phyloP scores from a whole-genome alignment of 2,113 vertebrate species.

The Sylvicapra grimmia region DNA sequence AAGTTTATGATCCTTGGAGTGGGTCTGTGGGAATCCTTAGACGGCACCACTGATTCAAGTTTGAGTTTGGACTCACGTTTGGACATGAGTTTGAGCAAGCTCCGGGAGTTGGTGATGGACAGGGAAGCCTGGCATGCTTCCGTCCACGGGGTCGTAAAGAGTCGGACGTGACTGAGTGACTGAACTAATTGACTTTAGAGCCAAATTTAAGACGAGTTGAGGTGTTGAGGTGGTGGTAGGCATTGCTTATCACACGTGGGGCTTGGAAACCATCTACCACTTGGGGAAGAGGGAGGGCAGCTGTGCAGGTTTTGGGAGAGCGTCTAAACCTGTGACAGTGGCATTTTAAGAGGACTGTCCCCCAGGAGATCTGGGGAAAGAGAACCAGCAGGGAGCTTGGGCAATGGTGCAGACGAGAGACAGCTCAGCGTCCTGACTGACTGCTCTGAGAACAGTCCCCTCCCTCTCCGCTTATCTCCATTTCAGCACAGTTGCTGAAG shows the following conservation, averaged over 20 bases:
- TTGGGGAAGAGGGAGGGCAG: neutral
- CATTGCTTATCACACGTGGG: neutral
- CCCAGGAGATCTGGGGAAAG: neutral
- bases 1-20: neutral
- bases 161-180: neutral
- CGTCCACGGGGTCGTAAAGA: neutral
- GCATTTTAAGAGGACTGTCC: neutral
- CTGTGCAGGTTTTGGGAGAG: neutral
- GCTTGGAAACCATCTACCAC: neutral
- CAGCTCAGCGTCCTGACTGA: neutral
- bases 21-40: neutral
- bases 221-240: neutral
- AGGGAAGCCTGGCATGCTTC: neutral
- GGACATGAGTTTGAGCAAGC: neutral
- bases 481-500: neutral
- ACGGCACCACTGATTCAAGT: fast-evolving
- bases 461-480: neutral
- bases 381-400: too few relatives aligned
- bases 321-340: neutral
- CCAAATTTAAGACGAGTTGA: neutral
- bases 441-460: neutral
- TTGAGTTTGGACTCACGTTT: too few relatives aligned
- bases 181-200: neutral
- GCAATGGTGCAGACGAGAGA: fast-evolving
- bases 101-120: neutral